Evolutionary conservation across 2,113 vertebrate species (phyloP), one percentile per base, ranked within the genome.

Genomic region (Oryzias javanicus): DNA sequence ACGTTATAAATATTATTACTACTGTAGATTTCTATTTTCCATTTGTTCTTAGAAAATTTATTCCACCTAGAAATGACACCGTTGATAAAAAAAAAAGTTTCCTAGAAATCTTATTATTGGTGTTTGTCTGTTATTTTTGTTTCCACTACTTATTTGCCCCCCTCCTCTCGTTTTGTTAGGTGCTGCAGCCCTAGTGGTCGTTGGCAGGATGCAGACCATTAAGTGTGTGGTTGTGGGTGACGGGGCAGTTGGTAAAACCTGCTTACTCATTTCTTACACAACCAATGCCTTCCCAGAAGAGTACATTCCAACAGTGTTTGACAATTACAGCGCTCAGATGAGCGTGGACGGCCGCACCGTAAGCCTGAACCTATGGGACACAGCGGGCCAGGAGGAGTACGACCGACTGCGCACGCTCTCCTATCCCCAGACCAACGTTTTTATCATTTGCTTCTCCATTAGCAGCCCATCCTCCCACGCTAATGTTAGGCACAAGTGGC

Each of bases 171-270:
- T 78, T 53, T 71, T 72, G 59, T 66, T 69, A 92, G 91, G 89
- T 91, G 84, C 88, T 83, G 79, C 88, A 89, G 88, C 74, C 85
- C 74, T 81, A 89, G 88, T 85, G 88, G 85, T 87, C 86, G 76
- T 91, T 90, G 88, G 73, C 94, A 97, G 91, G 74, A 97, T 98
- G 95, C 95, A 97, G 93, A 97, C 93, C 1, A 97, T 98, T 81
- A 98, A 95, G 92, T 98, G 94, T 42, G 95, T 98, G 51, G 94
- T 98, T 8, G 94, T 97, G 51, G 97, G 95, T 52, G 95, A 98
- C 7, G 95, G 95, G 4, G 95, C 96, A 14, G 94, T 98, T 49
- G 95, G 95, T n/a, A 97, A 98, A 91, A 98, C 95, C 4, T 98
- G 95, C 61, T 92, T 96, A 14, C 95, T 98, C 57, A 96, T 98